phyloP scores from a whole-genome alignment of 2,113 vertebrate genomes.

The Verasper variegatus region DNA sequence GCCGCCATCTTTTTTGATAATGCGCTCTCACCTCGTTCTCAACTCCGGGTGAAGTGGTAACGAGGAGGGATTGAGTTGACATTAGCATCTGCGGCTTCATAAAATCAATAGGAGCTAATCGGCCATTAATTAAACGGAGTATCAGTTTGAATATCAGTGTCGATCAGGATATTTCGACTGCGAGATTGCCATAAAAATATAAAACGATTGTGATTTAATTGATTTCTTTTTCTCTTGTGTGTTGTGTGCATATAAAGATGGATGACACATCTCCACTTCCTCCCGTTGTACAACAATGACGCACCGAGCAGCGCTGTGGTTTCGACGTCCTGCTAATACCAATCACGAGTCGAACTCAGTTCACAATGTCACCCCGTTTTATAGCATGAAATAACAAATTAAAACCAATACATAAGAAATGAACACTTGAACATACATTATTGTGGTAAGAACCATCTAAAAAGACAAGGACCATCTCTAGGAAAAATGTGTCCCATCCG shows the following conservation, averaged over 20 bases:
- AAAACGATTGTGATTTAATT: background rate
- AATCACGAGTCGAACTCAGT: too few species aligned
- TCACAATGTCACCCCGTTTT: too few species aligned
- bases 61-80: slow-evolving; percentile 33
- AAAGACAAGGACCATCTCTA: too few species aligned
- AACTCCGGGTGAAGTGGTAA: slow-evolving; percentile 19
- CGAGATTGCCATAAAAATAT: background rate
- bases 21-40: slow-evolving; percentile 45
- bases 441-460: too few species aligned
- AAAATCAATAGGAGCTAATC: slow-evolving; percentile 5
- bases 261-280: background rate
- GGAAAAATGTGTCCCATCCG: too few species aligned
- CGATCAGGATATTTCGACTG: background rate
- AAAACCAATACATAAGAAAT: too few species aligned
- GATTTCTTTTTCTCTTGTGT: background rate
- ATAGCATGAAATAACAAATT: too few species aligned
- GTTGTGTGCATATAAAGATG: background rate
- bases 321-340: too few species aligned
- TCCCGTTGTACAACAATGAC: too few species aligned
- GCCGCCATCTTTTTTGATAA: slow-evolving; percentile 24
- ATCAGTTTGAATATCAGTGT: slow-evolving; percentile 18
- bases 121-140: slow-evolving; percentile 26
- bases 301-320: too few species aligned
- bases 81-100: slow-evolving; percentile 33
- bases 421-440: too few species aligned